phyloP scores from a whole-genome alignment of 2,888 invertebrate genomes.

The Tryphoninae sp. region DNA sequence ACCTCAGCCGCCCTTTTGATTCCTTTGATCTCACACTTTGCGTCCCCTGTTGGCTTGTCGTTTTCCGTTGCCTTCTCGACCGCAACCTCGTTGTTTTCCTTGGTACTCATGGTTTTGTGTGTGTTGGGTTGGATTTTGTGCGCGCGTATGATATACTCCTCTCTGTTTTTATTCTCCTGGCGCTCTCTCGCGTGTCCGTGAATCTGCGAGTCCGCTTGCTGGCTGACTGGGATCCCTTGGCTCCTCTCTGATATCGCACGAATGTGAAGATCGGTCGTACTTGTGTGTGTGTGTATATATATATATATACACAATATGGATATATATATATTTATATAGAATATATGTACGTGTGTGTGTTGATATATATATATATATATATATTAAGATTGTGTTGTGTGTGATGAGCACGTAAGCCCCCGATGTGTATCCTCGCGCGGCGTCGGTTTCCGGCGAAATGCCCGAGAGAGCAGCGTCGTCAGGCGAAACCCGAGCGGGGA shows the following conservation, averaged over 20 bases:
- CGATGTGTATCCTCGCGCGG: slow-evolving; percentile 76
- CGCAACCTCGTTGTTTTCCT: slow-evolving; percentile 93
- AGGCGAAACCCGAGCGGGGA: slow-evolving; percentile 69
- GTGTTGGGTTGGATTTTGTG: slow-evolving; percentile 41
- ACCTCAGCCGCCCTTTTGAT: slow-evolving; percentile 94
- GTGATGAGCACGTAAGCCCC: slow-evolving; percentile 53
- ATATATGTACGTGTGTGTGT: slow-evolving; percentile 9
- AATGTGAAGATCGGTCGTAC: slow-evolving; percentile 58
- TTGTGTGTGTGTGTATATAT: slow-evolving; percentile 32
- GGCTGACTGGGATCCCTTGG: slow-evolving; percentile 35
- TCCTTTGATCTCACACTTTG: slow-evolving; percentile 92
- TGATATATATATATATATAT: slow-evolving; percentile 13
- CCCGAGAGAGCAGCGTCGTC: slow-evolving; percentile 79
- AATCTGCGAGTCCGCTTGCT: slow-evolving; percentile 48
- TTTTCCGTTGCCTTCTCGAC: slow-evolving; percentile 91
- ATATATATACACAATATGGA: slow-evolving; percentile 5
- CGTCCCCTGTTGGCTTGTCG: slow-evolving; percentile 88
- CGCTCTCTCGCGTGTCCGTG: slow-evolving; percentile 34
- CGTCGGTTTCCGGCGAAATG: slow-evolving; percentile 81
- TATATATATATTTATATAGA: slow-evolving; percentile 27
- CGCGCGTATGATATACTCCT: slow-evolving; percentile 44
- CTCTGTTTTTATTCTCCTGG: slow-evolving; percentile 32
- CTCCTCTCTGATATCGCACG: slow-evolving; percentile 54
- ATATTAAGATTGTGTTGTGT: slow-evolving; percentile 26
- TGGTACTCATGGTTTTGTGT: slow-evolving; percentile 87